Evolutionary conservation across 1,140 invertebrate species (phyloP).

Genomic region (Pseudomyrmex concolor): DNA sequence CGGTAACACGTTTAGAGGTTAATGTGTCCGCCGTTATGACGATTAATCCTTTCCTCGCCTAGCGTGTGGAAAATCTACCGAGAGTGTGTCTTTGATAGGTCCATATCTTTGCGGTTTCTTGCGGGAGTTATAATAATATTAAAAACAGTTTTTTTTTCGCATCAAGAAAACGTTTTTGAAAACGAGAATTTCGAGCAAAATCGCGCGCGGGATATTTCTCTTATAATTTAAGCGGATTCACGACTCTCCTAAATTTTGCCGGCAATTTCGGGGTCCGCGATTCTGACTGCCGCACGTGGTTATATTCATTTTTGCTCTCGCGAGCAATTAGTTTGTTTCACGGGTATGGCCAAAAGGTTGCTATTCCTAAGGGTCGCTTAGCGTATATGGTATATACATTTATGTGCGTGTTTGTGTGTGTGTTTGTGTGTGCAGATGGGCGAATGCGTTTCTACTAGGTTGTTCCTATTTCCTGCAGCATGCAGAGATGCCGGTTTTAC

Average conservation of each 20-base stretch:
- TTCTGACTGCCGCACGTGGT: slow-evolving; percentile 64
- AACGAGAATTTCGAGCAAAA: no score
- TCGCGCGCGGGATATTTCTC: no score
- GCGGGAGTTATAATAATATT: no score
- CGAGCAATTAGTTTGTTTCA: slow-evolving; percentile 75
- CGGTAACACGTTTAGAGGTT: slow-evolving; percentile 57
- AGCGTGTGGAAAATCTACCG: no score
- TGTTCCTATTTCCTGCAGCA: slow-evolving; percentile 69
- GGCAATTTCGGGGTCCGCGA: slow-evolving; percentile 34
- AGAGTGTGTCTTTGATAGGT: no score
- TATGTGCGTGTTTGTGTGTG: slow-evolving; percentile 31
- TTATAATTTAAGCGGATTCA: slow-evolving; percentile 19
- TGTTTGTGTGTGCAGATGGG: slow-evolving; percentile 55
- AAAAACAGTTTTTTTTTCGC: background rate
- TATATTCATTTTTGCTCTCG: slow-evolving; percentile 73
- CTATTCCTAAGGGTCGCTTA: slow-evolving; percentile 59
- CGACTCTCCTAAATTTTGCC: slow-evolving; percentile 36
- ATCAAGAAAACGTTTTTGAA: background rate
- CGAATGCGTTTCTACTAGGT: slow-evolving; percentile 59
- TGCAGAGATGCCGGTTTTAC: slow-evolving; percentile 76
- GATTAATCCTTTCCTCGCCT: slow-evolving; percentile 15
- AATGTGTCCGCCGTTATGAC: slow-evolving; percentile 17
- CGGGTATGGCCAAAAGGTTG: slow-evolving; percentile 62
- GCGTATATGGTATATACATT: slow-evolving; percentile 62
- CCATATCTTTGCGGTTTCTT: no score